Evolutionary conservation across 2,888 invertebrate genomes (phyloP), one percentile per base, ranked within the genome.

Genomic region (Dryobota labecula): DNA sequence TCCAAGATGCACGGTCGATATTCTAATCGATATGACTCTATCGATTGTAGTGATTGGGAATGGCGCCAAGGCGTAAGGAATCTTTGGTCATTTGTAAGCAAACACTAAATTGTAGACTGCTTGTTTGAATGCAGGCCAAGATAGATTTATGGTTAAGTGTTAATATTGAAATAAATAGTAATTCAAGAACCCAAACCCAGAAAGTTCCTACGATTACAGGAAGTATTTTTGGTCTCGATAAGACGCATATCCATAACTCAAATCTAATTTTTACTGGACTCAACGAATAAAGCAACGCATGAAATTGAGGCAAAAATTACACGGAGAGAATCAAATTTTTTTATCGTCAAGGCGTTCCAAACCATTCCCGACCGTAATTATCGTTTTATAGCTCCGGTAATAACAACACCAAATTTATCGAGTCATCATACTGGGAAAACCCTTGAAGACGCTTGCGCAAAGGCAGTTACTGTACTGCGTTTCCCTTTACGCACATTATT

Each of bases 281-380:
- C 79, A 78, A 76, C 78, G 70, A 76, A 77, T 87, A 86, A 90
- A 89, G 86, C 83, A 84, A 85, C 82, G 86, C 85, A 88, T 90
- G 82, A 90, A 88, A 85, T 84, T 84, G 71, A 85, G 80, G 86
- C 85, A 87, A 87, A 89, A 90, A 90, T 90, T 89, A 90, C 87
- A 84, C 76, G 78, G 70, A 65, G 70, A 65, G 83, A 89, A 89
- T 88, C 86, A 87, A 84, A 73, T 81, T 90, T 82, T 73, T 91
- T 90, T 91, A 88, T 82, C 82, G 87, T 65, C 73, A 79, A 86
- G 80, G 81, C 87, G 86, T 86, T 83, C 80, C 82, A n/a, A n/a
- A n/a, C n/a, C n/a, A 82, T 80, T 87, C 88, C 83, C 81, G 82
- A 73, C 85, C 71, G 87, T 89, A 89, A 89, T 83, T 85, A 79